These are phyloP conservation scores for Leptothorax acervorum DNA, from an alignment of 2,888 invertebrate species.

Conservation along the genomic window DNA sequence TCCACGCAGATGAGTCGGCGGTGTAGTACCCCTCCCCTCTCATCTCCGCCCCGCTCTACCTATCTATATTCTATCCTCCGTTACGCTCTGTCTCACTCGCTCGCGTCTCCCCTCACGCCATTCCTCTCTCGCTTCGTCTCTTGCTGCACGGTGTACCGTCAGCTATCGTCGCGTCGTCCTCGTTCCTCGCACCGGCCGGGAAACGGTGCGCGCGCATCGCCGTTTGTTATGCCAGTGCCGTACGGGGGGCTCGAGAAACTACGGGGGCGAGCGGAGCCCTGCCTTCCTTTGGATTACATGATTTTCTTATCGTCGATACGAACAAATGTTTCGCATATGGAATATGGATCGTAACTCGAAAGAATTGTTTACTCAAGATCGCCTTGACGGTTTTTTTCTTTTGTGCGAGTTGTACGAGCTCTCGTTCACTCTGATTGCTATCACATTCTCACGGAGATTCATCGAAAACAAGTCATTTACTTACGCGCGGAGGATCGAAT, in stretches of 20 bases:
- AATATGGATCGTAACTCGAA: no score
- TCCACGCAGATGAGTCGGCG: constrained; percentile 51
- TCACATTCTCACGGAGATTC: neutral
- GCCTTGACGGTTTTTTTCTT: neutral
- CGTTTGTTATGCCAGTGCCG: constrained; percentile 67
- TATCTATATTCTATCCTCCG: neutral
- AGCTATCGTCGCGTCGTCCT: constrained; percentile 16
- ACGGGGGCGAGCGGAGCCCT: neutral
- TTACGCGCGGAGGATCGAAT: neutral
- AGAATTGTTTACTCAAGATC: neutral
- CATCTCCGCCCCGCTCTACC: neutral
- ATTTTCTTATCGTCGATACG: neutral
- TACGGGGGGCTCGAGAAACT: constrained; percentile 15
- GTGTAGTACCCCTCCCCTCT: constrained; percentile 27
- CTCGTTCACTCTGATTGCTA: neutral
- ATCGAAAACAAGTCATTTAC: neutral
- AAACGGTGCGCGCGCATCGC: constrained; percentile 77
- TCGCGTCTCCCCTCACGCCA: constrained; percentile 10
- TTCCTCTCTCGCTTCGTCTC: constrained; percentile 35
- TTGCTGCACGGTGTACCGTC: neutral
- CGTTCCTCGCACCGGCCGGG: constrained; percentile 50
- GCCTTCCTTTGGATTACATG: neutral
- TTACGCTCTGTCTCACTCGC: constrained; percentile 41
- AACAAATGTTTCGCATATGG: no score
- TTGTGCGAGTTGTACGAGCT: neutral